Evolutionary conservation across 2,797 vertebrate species (phyloP), one percentile per base, ranked within the genome.

Genomic region (Trematomus bernacchii): DNA sequence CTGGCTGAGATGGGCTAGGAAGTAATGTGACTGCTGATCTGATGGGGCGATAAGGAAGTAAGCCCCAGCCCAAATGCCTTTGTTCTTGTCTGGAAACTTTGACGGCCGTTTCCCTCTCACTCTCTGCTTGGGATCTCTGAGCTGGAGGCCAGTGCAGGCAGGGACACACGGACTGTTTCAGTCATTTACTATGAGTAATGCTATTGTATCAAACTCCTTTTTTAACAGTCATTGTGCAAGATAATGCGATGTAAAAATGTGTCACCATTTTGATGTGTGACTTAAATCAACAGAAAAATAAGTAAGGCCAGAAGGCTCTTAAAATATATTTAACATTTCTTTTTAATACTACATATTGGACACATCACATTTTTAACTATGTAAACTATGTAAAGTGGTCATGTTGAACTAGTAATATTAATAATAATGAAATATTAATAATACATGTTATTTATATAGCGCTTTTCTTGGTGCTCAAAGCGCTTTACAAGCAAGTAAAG

Each of bases 21-120:
- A 66, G 77, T 88, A 76, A 87, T 89, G 83, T 74, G 75, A 83
- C 76, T 0, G 15, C 82, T 87, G 90, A 93, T 93, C n/a, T 68
- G 57, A 77, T 53, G 11, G 46, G 37, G 48, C 3, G 93, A 93
- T 92, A 89, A 92, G 95, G 95, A 96, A 97, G 96, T 96, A 97
- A 97, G 93, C 89, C 91, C 87, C 93, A 92, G 94, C 96, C 96
- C 95, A 94, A 91, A 94, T 85, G 92, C 75, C 94, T 95, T 92
- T 94, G 88, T 95, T 94, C 94, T 71, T 16, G 68, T 75, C 73
- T 90, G 92, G 93, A 94, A 94, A 94, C 86, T 90, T 1, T 92
- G 92, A 92, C 80, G 6, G n/a, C 18, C 2, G 6, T 84, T 93
- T 91, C 78, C 91, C 80, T 27, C 27, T 4, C 27, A 4, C 27